Base-by-base conservation (phyloP, 2,797 vertebrate species). In the Galaxias olidus region DNA sequence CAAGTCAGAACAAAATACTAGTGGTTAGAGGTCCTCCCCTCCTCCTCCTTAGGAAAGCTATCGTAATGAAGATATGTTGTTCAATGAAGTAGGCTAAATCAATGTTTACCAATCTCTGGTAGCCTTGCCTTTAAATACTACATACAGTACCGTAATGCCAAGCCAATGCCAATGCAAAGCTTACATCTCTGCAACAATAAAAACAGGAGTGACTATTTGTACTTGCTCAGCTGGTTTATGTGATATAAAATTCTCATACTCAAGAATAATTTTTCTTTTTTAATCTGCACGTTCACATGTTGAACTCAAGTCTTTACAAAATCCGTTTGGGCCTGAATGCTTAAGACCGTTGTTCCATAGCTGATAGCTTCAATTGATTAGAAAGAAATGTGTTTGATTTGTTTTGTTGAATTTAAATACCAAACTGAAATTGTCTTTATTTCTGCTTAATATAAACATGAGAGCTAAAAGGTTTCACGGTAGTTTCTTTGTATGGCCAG, bases 31-130 rank as follows among this genome's bases (percentile, higher is more conserved):
- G 55, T 65, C 55, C 51, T 19, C 18, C 10, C 10, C n/a, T 10
- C 4, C n/a, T 65, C 60, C 2, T 59, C 48, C 41, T 17, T 41
- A 10, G 63, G 30, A 30, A 30, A 2, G 30, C 2, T 5, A 30
- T 30, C 30, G 30, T 30, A 30, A 30, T 30, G 72, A 73, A 20
- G 6, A 60, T 63, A 19, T 49, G 67, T 68, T 61, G 41, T 44
- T 80, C 82, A 66, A 66, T 2, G 30, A 30, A 30, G 30, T 30
- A 30, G 30, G 30, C 30, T 30, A 30, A 30, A 30, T 30, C 30
- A 82, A 70, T 58, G 65, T 75, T 79, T 72, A 86, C 72, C 79
- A 78, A 76, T 71, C 77, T 76, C 73, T 84, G 62, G 64, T 77
- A 63, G 71, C 72, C 71, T 73, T 70, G 49, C 72, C 65, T 60